Evolutionary conservation across 2,888 invertebrate genomes (phyloP), one percentile per base, ranked within the genome.

Genomic region (Mimumesa dahlbomi): DNA sequence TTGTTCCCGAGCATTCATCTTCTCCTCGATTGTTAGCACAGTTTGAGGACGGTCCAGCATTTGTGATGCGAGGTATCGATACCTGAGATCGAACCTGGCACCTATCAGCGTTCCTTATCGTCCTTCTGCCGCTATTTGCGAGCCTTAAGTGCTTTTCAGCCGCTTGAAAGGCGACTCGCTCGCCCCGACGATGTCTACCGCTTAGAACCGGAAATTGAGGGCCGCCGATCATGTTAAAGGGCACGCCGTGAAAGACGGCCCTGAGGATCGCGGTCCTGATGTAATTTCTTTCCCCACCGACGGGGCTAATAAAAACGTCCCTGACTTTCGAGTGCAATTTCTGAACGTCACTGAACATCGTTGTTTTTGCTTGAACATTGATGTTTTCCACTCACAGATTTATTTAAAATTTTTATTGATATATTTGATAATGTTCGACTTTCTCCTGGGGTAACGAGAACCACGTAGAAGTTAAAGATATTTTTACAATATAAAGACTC

Each of bases 141-240:
- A 36, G 54, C 59, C 66, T 76, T 67, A 73, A 77, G 73, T 73
- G 70, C 66, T 67, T 70, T 45, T 61, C 61, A 40, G 53, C 7
- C 45, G 25, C 40, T 72, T 53, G 42, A 58, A 53, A 61, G 57
- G 16, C 72, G 64, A 46, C 22, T 22, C 19, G 16, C 14, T 25
- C 16, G 14, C 38, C 25, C 6, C 38, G 38, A 48, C 54, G 45
- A 50, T 11, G 40, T 7, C 34, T 49, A 11, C 14, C 16, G 50
- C 62, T 56, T 3, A 14, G 25, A 54, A 62, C 66, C 66, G 76
- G 76, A 77, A 76, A 77, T 77, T 77, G 76, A 54, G 70, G 56
- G 21, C 50, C 21, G 58, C 56, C 58, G 64, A 58, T 75, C 68
- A 50, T 14, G 6, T 14, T 29, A 34, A 43, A 48, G 38, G 25